phyloP scores from a whole-genome alignment of 2,113 vertebrate genomes.

The Mormyrus iriodes region DNA sequence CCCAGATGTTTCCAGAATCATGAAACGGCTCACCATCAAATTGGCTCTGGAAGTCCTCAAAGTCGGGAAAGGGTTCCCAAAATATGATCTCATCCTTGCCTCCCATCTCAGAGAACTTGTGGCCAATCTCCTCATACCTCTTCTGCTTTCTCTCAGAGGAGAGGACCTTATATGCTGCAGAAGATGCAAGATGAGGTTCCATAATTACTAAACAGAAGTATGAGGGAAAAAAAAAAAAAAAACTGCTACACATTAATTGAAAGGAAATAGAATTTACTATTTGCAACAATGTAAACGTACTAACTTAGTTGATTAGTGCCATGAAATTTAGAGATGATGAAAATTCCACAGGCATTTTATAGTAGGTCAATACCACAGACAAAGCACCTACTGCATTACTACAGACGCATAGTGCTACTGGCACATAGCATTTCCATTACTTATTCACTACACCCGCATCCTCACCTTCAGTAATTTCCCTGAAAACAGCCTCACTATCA shows the following conservation, averaged over 20 bases:
- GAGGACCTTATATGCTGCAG: conserved; percentile 48
- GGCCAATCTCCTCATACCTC: conserved; percentile 44
- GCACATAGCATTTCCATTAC: background rate
- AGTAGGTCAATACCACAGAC: background rate
- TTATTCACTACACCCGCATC: background rate
- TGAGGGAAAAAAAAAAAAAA: background rate
- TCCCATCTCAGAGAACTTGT: conserved; percentile 32
- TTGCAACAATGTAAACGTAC: background rate
- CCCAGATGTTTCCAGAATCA: conserved; percentile 31
- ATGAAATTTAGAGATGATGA: background rate
- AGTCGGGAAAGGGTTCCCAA: conserved; percentile 7
- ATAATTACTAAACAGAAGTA: background rate
- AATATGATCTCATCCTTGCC: background rate
- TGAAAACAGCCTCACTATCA: conserved; percentile 49
- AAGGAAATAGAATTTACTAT: background rate
- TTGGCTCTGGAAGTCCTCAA: conserved; percentile 32
- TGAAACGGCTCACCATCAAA: conserved; percentile 25
- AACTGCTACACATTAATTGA: background rate
- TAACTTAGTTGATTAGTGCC: background rate
- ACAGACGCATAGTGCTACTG: background rate
- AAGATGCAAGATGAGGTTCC: background rate
- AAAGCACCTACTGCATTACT: background rate
- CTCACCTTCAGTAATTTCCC: conserved; percentile 55
- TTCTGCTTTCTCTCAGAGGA: conserved; percentile 45
- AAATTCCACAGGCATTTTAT: background rate